Conservation (phyloP, 64 coral and sea anemone species). For the Acropora yongei region DNA sequence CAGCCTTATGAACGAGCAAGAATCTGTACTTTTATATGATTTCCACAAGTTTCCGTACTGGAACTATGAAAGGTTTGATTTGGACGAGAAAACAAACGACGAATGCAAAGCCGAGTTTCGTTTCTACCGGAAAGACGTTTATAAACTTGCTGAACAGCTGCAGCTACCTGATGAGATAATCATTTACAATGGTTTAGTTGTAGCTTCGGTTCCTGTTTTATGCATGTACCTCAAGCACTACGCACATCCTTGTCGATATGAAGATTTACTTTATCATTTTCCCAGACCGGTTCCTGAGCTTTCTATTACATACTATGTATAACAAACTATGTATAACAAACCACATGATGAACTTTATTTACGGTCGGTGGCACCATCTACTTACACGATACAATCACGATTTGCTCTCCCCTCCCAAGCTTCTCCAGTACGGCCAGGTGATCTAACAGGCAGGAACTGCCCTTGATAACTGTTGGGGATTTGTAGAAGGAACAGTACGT, state of each 20-base stretch:
- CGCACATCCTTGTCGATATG: not conserved
- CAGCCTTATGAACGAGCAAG: too few species aligned
- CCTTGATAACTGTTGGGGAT: too few species aligned
- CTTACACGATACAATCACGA: too few species aligned
- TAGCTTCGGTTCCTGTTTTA: not conserved
- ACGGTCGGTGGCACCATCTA: too few species aligned
- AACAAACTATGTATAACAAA: too few species aligned
- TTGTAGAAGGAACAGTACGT: too few species aligned
- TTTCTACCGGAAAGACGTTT: constrained; percentile 7
- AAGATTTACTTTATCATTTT: not conserved
- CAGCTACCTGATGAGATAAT: constrained; percentile 31
- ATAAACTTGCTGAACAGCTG: constrained; percentile 14
- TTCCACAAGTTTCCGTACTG: constrained; percentile 38
- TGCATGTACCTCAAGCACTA: not conserved
- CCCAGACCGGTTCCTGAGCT: too few species aligned
- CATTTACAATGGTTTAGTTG: constrained; percentile 29
- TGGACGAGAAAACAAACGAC: constrained; percentile 40
- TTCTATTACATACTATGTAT: too few species aligned
- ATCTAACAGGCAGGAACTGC: not conserved
- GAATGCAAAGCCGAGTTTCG: not conserved
- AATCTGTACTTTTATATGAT: too few species aligned
- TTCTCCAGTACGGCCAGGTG: too few species aligned
- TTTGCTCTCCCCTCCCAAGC: too few species aligned
- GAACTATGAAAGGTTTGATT: constrained; percentile 66
- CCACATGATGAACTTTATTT: too few species aligned